Base-by-base conservation (phyloP, 2,888 invertebrate genomes). In the Sympetrum striolatum region DNA sequence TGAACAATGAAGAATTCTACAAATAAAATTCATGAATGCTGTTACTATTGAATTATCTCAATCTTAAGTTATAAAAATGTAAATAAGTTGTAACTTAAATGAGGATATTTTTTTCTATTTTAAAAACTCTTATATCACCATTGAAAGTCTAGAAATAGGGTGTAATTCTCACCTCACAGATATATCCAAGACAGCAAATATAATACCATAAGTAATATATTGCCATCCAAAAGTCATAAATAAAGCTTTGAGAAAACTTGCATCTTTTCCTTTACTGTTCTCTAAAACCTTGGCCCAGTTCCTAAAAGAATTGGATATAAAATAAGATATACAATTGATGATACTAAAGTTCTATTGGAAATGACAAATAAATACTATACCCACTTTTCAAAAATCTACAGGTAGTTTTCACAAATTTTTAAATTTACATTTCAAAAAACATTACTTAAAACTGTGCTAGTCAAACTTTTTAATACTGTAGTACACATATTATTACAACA, bases 201-300 rank as follows among this genome's bases (percentile, higher is more conserved):
- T 92, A 60, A 94, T 86, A 2, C 94, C 95, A 22, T 94, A 93
- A 0, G 94, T 53, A 53, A 93, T 92, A 92, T 94, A 95, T 91
- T 94, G 94, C 91, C 93, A 92, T 4, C 94, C 92, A 92, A 95
- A 95, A 18, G 94, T 94, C 80, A 94, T 92, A 35, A 94, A 92
- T 73, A 95, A 93, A 0, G 95, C 94, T 92, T 92, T 94, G 48
- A 94, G 91, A 14, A 95, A 92, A 91, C 94, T 94, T n/a, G 95
- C 95, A 35, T 92, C 92, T 73, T 94, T 93, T 80, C 92, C 92
- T 15, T 92, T 92, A 0, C 95, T 94, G 90, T 93, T 93, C 81
- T 94, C 93, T 79, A 95, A 92, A 94, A 96, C 96, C 91, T 94
- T 94, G 60, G 95, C 93, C 96, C 96, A 96, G 92, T 95, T 94